These are phyloP conservation scores for Desoria tigrina DNA, from an alignment of 2,888 invertebrate species.

Conservation along the genomic window DNA sequence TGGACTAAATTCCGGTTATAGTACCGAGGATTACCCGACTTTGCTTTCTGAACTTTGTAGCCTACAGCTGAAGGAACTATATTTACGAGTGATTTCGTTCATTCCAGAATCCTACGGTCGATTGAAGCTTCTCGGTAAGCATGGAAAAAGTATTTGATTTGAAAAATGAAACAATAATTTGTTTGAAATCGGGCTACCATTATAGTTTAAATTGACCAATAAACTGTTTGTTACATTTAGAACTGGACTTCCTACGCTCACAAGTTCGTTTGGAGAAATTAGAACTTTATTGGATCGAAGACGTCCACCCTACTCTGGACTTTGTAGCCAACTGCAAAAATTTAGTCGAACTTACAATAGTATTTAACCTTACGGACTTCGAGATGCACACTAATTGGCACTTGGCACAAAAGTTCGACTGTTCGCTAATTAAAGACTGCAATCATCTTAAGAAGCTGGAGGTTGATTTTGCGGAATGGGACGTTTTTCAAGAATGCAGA, in stretches of 20 bases:
- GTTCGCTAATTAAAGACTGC: neutral
- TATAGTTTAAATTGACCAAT: neutral
- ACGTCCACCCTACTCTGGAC: neutral
- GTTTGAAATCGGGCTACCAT: too few relatives aligned
- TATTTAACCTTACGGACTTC: neutral
- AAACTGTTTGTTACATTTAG: neutral
- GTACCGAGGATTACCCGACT: neutral
- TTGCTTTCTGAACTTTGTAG: neutral
- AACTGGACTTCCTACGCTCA: neutral
- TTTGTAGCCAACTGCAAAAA: neutral
- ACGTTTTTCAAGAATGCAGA: neutral
- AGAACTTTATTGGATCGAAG: slow-evolving; percentile 1
- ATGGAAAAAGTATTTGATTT: too few relatives aligned
- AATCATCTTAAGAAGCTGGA: neutral
- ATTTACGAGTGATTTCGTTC: neutral
- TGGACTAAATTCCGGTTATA: neutral
- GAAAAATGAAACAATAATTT: too few relatives aligned
- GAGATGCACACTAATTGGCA: neutral
- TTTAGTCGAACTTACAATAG: neutral
- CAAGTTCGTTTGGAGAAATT: neutral
- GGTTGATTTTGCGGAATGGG: neutral
- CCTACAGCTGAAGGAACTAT: neutral
- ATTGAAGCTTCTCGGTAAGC: slow-evolving; percentile 1
- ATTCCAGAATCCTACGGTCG: neutral
- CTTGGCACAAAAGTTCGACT: neutral